A percentile compares a stretch with the other conserved stretches of the same genome.
These are phyloP conservation scores for Acrocephalus scirpaceus DNA, from an alignment of 2,797 vertebrate genomes.

Conservation along the genomic window DNA sequence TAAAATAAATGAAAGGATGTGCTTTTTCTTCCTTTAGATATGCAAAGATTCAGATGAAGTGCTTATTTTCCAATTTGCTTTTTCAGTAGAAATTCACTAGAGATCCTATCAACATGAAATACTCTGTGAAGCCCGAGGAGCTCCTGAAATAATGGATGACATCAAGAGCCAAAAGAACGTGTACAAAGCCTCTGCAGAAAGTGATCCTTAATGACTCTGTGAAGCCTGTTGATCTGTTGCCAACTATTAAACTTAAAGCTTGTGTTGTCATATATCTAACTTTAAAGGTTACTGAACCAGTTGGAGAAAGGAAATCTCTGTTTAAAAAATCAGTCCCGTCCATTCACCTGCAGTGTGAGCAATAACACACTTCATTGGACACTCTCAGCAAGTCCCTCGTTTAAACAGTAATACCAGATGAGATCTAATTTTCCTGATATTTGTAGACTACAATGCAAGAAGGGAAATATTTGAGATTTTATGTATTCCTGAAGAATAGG, in stretches of 20 bases:
- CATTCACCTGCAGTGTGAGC: not conserved
- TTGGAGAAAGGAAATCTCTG: not conserved
- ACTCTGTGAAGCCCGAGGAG: not conserved
- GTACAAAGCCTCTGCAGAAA: not conserved
- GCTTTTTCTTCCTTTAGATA: slow-evolving; percentile 45
- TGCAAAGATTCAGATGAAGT: slow-evolving; percentile 43
- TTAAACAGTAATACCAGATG: not conserved
- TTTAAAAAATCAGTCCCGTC: not conserved
- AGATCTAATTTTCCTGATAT: not conserved
- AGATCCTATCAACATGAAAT: slow-evolving; percentile 18
- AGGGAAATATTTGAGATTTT: not conserved
- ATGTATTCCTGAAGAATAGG: not conserved
- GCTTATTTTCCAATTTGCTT: slow-evolving; percentile 12
- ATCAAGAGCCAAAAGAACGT: not conserved
- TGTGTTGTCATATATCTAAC: not conserved
- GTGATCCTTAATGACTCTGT: slow-evolving; percentile 2
- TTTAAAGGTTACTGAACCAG: not conserved
- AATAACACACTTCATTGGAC: not conserved
- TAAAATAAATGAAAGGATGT: slow-evolving; percentile 14
- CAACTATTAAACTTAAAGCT: slow-evolving; percentile 1
- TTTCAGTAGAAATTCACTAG: slow-evolving; percentile 13
- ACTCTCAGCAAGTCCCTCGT: not conserved
- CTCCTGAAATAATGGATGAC: not conserved
- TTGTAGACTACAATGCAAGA: not conserved
- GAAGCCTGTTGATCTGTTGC: slow-evolving; percentile 36